These are phyloP conservation scores for Eupithecia abbreviata DNA, from an alignment of 2,888 invertebrate genomes.

Conservation along the genomic window DNA sequence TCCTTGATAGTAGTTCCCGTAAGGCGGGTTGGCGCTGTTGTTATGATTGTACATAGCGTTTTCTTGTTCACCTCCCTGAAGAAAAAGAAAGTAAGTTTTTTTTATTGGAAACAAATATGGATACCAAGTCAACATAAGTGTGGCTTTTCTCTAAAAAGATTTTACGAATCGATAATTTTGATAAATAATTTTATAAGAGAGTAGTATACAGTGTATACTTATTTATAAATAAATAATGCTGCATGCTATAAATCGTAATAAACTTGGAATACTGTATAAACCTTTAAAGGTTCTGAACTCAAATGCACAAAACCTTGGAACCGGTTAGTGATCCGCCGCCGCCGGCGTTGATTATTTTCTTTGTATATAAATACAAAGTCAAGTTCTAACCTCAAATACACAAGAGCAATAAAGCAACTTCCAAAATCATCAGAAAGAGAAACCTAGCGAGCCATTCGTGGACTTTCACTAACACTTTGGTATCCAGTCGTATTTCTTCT, in stretches of 20 bases:
- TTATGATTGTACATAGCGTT: slow-evolving; percentile 77
- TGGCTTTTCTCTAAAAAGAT: background rate
- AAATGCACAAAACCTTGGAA: background rate
- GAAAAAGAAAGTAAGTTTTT: slow-evolving; percentile 24
- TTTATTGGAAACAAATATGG: background rate
- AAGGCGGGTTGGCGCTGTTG: slow-evolving; percentile 70
- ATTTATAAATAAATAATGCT: too few relatives aligned
- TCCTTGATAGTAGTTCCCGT: slow-evolving; percentile 78
- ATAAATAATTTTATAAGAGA: background rate
- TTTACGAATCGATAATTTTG: background rate
- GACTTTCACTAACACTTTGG: background rate
- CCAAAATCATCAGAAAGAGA: slow-evolving; percentile 11
- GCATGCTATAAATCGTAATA: background rate
- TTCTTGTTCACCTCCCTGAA: slow-evolving; percentile 79
- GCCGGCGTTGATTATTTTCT: slow-evolving; percentile 24
- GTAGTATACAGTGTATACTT: too few relatives aligned
- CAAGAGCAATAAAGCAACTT: slow-evolving; percentile 37
- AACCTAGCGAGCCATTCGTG: background rate
- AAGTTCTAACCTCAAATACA: slow-evolving; percentile 46
- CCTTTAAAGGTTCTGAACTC: background rate
- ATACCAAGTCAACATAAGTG: background rate
- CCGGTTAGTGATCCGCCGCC: slow-evolving; percentile 7
- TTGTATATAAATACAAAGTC: slow-evolving; percentile 36
- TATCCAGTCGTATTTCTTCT: background rate
- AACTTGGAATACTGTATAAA: background rate